Conservation (phyloP, 1,140 invertebrate species). For the Zeugodacus cucurbitae region DNA sequence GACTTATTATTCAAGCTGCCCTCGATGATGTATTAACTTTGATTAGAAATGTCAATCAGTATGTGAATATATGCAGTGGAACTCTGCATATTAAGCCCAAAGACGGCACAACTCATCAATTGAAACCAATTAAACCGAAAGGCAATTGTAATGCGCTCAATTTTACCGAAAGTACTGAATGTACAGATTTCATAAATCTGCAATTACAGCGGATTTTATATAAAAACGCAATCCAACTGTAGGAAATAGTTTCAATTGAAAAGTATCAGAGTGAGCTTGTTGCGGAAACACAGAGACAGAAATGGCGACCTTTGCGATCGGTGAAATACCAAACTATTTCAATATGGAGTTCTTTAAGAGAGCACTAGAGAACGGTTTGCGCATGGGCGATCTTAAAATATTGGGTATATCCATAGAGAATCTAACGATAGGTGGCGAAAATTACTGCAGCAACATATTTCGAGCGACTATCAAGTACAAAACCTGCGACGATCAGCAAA, state of each 20-base stretch:
- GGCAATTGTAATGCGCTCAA: background rate
- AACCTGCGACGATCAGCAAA: conserved; percentile 41
- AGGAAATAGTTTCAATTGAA: background rate
- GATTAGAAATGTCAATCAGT: conserved; percentile 23
- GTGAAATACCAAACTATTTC: conserved; percentile 36
- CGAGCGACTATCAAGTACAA: conserved; percentile 51
- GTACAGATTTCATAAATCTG: background rate
- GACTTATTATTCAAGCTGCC: too few species aligned
- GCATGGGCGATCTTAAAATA: conserved; percentile 53
- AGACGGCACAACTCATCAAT: background rate
- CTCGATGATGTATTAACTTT: background rate
- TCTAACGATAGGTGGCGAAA: conserved; percentile 58
- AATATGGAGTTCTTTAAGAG: conserved; percentile 53
- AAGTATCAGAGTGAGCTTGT: background rate
- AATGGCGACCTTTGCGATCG: conserved; percentile 24
- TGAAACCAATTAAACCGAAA: background rate
- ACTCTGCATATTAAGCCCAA: background rate
- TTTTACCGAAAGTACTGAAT: background rate
- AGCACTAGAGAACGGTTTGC: conserved; percentile 54
- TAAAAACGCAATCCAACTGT: background rate
- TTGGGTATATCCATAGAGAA: conserved; percentile 50
- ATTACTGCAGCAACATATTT: conserved; percentile 64
- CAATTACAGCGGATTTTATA: background rate
- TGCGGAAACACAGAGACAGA: background rate
- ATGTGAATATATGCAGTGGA: background rate